Conservation (phyloP, 92 coral and sea anemone genomes). For the Desmophyllum pertusum region DNA sequence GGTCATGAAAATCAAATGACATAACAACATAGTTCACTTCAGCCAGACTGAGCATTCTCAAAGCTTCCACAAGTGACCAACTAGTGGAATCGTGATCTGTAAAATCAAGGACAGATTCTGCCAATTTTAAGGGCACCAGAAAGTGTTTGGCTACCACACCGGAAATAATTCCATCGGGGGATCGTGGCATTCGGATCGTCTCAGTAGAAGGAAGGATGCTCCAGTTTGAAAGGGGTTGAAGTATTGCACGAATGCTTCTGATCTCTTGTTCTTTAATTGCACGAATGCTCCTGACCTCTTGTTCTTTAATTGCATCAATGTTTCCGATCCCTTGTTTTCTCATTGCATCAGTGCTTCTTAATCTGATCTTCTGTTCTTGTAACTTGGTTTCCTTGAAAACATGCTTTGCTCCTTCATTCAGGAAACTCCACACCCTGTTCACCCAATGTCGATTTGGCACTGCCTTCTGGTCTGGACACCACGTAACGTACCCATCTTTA, state of each 20-base stretch:
- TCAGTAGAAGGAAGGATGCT: constrained; percentile 67
- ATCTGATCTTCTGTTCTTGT: too few relatives aligned
- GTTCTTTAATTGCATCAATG: neutral
- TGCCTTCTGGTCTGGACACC: constrained; percentile 3
- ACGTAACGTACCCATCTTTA: neutral
- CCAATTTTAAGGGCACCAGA: constrained; percentile 59
- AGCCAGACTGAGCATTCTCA: constrained; percentile 6
- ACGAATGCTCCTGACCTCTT: too few relatives aligned
- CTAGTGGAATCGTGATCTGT: neutral
- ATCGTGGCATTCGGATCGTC: neutral
- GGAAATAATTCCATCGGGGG: too few relatives aligned
- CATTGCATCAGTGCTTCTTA: too few relatives aligned
- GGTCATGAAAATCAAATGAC: neutral
- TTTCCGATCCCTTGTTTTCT: neutral
- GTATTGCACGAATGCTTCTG: constrained; percentile 12
- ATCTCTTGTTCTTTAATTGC: neutral
- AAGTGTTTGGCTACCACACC: constrained; percentile 15
- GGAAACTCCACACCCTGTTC: constrained; percentile 28
- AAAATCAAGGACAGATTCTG: constrained; percentile 53
- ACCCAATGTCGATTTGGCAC: constrained; percentile 29
- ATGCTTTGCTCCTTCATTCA: neutral
- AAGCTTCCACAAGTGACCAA: neutral
- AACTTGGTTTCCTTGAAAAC: too few relatives aligned
- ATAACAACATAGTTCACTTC: neutral
- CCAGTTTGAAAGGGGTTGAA: constrained; percentile 59